Evolutionary conservation across 2,888 invertebrate species (phyloP), one percentile per base, ranked within the genome.

Genomic region (Neuroscelio doddi): DNA sequence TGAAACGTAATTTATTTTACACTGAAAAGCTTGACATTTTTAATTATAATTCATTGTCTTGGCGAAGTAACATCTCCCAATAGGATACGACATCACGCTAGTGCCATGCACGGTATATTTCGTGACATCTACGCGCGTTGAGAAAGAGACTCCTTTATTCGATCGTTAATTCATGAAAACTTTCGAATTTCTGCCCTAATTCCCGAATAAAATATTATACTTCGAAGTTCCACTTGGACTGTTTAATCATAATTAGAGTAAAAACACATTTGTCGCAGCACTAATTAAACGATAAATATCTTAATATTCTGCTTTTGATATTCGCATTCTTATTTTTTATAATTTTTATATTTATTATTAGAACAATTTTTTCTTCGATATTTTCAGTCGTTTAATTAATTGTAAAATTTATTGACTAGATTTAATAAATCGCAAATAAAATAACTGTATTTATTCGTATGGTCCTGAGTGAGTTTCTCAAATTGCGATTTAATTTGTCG

Each of bases 81-180:
- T 41, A 52, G 52, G 29, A 51, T 46, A 52, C 34, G 29, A 47
- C 42, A 62, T 62, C 55, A 55, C 55, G 50, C 55, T 49, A 62
- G 55, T 50, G 39, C 50, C 52, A 32, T 45, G 62, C 62, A 55
- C 62, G 62, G 45, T 50, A 62, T 62, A 45, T 55, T 62, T 55
- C 55, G 62, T 62, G 62, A 62, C 55, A 62, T 62, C 45, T 45
- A 49, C 30, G 21, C 53, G 42, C 38, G 45, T 39, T 42, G 61
- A 42, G 61, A 47, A 53, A 42, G 49, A 36, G 52, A 36, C 59
- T 52, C 46, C 59, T 59, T 52, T 42, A 51, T 59, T 47, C 59
- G 58, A 58, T 58, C 58, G 58, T 58, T 58, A 58, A 58, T 58
- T 58, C 41, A 58, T 41, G 58, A 58, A 51, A 58, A 58, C 46